phyloP scores from a whole-genome alignment of 2,797 vertebrate species.

The Tapirus indicus region DNA sequence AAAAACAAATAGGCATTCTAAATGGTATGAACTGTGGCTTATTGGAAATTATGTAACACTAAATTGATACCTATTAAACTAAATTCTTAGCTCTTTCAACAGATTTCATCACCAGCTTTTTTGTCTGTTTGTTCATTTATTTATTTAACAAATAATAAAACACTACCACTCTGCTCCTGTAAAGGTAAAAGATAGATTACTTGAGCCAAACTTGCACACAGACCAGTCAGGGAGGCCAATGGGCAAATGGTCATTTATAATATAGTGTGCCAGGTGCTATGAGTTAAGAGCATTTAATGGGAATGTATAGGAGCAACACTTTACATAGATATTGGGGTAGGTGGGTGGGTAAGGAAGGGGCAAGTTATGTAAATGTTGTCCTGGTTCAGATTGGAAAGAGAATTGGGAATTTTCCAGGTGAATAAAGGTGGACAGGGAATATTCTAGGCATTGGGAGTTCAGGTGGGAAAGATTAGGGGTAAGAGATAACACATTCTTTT shows the following conservation, averaged over 20 bases:
- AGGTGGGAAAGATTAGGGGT: too few species aligned
- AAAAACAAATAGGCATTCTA: neutral
- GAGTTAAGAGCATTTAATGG: neutral
- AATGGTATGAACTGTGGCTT: neutral
- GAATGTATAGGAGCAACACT: rapidly evolving
- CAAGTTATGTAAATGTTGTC: neutral
- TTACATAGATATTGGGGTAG: neutral
- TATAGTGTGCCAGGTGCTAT: neutral
- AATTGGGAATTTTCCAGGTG: neutral
- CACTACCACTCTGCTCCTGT: neutral
- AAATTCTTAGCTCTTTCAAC: constrained; percentile 1
- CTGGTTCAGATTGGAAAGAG: neutral
- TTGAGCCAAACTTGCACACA: neutral
- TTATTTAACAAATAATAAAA: neutral
- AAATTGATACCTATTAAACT: neutral
- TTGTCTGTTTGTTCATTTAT: neutral
- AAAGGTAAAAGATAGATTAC: neutral
- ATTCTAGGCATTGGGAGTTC: neutral
- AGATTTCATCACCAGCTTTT: neutral
- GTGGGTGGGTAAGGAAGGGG: neutral
- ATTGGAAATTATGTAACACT: neutral
- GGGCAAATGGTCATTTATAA: neutral
- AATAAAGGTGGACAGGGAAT: neutral
- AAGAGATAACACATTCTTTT: neutral
- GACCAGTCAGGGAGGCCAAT: neutral